Conservation (phyloP, 2,888 invertebrate species). For the Petrophora chlorosata region DNA sequence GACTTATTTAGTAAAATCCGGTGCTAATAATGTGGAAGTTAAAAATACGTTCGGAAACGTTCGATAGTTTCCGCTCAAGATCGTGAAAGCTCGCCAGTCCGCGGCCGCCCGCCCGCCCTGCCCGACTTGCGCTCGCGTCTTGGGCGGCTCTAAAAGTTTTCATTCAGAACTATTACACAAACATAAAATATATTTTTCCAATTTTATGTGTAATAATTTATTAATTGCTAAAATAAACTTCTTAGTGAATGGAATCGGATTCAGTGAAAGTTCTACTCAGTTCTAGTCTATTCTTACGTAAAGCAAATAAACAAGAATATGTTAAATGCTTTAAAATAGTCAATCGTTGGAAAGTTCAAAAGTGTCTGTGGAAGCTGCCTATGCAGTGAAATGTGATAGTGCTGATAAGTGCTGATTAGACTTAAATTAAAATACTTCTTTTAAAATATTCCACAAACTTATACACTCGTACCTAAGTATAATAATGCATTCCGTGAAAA, state of each 20-base stretch:
- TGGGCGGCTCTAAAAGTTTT: conserved; percentile 57
- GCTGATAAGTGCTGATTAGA: conserved; percentile 5
- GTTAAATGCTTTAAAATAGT: conserved; percentile 41
- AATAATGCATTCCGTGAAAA: conserved; percentile 71
- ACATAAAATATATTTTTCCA: not conserved
- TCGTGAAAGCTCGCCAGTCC: conserved; percentile 53
- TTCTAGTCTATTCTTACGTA: conserved; percentile 3
- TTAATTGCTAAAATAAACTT: not conserved
- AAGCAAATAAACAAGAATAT: conserved; percentile 21
- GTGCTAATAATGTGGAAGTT: conserved; percentile 55
- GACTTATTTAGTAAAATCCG: conserved; percentile 35
- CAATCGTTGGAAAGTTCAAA: conserved; percentile 27
- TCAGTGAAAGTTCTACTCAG: conserved; percentile 2
- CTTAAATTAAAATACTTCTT: conserved; percentile 23
- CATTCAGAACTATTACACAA: conserved; percentile 28
- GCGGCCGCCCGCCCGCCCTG: conserved; percentile 73
- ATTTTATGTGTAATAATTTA: not conserved
- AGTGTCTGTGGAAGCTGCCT: conserved; percentile 24
- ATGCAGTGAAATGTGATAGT: conserved; percentile 23
- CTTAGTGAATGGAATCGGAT: not conserved
- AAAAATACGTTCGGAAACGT: conserved; percentile 74
- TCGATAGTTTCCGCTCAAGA: conserved; percentile 61
- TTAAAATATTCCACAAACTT: conserved; percentile 26
- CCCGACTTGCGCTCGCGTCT: conserved; percentile 59
- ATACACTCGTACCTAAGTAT: conserved; percentile 24